These are phyloP conservation scores for Nyctibius grandis DNA, from an alignment of 2,797 vertebrate genomes.

Conservation along the genomic window DNA sequence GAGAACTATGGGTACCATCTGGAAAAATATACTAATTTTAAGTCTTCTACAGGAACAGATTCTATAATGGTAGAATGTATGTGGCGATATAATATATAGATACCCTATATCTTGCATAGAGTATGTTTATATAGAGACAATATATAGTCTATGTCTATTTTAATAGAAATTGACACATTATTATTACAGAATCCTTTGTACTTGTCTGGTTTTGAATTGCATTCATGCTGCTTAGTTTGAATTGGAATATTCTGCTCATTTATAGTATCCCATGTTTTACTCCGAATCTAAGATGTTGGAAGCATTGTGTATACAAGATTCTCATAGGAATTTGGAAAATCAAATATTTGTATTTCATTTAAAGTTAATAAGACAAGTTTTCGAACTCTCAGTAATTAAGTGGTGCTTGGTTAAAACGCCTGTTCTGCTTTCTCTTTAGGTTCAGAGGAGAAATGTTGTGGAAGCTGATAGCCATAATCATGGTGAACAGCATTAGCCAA, in stretches of 20 bases:
- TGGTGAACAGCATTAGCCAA: not conserved
- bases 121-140: not conserved
- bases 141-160: not conserved
- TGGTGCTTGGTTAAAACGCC: not conserved
- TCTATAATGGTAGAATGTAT: not conserved
- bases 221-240: not conserved
- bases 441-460: not conserved
- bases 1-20: not conserved
- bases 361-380: not conserved
- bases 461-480: not conserved
- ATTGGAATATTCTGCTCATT: not conserved
- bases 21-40: not conserved
- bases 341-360: not conserved
- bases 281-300: not conserved
- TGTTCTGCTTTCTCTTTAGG: not conserved
- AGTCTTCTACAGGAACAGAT: not conserved
- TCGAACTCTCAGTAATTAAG: not conserved
- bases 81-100: not conserved
- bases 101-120: too few relatives aligned
- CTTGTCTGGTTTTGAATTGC: not conserved
- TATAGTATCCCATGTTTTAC: not conserved
- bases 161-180: not conserved
- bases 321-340: not conserved
- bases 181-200: not conserved
- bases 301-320: not conserved